Percentiles rank a stretch among this genome's conserved stretches.
Conservation (phyloP, 2,797 vertebrate species). For the Sebastes hopkinsi region DNA sequence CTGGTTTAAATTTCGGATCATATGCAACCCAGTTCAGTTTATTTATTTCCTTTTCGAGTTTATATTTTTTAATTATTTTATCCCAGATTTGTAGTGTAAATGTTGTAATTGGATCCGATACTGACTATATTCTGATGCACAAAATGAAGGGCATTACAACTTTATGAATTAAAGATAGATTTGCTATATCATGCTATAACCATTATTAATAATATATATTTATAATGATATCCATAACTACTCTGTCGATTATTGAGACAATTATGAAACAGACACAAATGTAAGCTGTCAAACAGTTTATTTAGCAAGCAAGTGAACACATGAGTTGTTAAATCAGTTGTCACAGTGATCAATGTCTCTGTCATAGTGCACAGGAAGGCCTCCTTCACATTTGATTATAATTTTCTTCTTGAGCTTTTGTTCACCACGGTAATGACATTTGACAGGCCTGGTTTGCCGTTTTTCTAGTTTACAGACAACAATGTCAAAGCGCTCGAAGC, state of each 20-base stretch:
- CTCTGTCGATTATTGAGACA: background rate
- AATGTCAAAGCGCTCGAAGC: rapidly evolving
- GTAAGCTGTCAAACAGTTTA: background rate
- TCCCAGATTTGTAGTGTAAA: too few relatives aligned
- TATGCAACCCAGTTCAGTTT: too few relatives aligned
- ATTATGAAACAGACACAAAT: background rate
- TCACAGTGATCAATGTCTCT: background rate
- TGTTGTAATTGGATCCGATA: too few relatives aligned
- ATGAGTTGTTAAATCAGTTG: background rate
- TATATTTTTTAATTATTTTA: too few relatives aligned
- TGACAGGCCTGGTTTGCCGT: rapidly evolving
- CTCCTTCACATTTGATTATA: background rate
- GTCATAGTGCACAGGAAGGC: slow-evolving; percentile 11
- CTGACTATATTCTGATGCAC: too few relatives aligned
- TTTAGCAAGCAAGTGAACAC: rapidly evolving
- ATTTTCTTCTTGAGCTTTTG: background rate
- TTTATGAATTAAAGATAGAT: background rate
- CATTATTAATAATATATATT: background rate
- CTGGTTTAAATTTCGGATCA: rapidly evolving
- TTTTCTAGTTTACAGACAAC: background rate
- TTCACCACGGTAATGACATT: background rate
- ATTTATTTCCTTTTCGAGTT: rapidly evolving
- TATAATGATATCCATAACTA: background rate
- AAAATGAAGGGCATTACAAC: too few relatives aligned
- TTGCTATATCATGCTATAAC: background rate